Conservation (phyloP, 2,888 invertebrate species). For the Lasioglossum malachurum region DNA sequence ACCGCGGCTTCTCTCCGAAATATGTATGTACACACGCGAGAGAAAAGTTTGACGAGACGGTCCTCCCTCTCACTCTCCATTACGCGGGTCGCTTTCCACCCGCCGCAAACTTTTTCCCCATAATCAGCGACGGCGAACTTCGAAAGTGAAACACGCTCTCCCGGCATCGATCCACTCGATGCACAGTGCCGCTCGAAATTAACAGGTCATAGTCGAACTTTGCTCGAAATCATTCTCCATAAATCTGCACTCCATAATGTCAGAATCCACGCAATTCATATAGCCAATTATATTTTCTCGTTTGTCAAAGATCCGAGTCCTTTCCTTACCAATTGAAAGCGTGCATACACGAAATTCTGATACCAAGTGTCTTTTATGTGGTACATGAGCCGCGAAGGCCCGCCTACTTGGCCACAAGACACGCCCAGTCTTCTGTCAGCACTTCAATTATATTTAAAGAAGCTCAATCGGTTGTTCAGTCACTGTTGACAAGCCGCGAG, state of each 20-base stretch:
- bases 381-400: too few species aligned
- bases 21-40: slow-evolving; percentile 12
- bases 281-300: not conserved
- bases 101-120: not conserved
- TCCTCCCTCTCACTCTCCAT: not conserved
- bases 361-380: too few species aligned
- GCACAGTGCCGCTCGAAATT: not conserved
- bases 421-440: too few species aligned
- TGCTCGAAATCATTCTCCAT: not conserved
- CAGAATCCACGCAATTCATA: not conserved
- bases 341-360: too few species aligned
- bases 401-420: too few species aligned
- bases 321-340: too few species aligned
- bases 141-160: slow-evolving; percentile 14
- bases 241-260: not conserved
- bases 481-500: too few species aligned
- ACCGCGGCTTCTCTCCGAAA: not conserved
- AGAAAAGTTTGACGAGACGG: not conserved
- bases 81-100: not conserved
- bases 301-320: too few species aligned
- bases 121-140: not conserved
- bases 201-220: not conserved
- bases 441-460: too few species aligned
- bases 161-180: not conserved
- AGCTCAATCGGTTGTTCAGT: not conserved